Base-by-base conservation (phyloP, 2,888 invertebrate species). In the Dorcus parallelipipedus region DNA sequence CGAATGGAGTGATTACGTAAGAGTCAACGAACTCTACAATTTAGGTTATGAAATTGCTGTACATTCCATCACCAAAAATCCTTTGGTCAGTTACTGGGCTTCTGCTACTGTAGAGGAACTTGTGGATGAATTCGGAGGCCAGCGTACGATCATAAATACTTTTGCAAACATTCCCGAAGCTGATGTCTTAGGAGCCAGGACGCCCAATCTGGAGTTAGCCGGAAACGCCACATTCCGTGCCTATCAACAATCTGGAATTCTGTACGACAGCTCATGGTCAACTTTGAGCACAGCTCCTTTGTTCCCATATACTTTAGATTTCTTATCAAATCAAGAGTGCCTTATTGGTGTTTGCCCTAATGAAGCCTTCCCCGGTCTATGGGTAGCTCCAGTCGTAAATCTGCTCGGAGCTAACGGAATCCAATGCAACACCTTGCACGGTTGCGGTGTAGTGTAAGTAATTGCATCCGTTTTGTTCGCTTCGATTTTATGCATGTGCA, bases 241-340 rank as follows among this genome's bases (percentile, higher is more conserved):
- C 58, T 81, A 88, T 70, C 64, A 73, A 0, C 76, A 81, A 9
- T 70, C 77, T 14, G 80, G 76, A 0, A 75, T 88, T 3, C 58
- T 69, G 1, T 89, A 87, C 70, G 89, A 89, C 68, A 81, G 81
- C 54, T 83, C 86, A 3, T 84, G 88, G 85, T 81, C 85, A 0
- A 83, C 85, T 0, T 73, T 75, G 10, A 64, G 65, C 0, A 64
- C 78, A 52, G 81, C 81, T 26, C 82, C 81, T 10, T 71, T 85
- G 1, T 89, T 86, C 84, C 90, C 90, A 0, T 90, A 89, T 72
- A 88, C 88, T 1, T 71, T 88, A 56, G 84, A 90, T 68, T 86
- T 82, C 64, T 71, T 72, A 0, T 80, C 82, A 0, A 79, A 61
- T 10, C 84, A 86, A 71, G 82, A 83, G 56, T 87, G 87, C 58